phyloP scores from a whole-genome alignment of 2,888 invertebrate genomes.

The Elysia crispata region DNA sequence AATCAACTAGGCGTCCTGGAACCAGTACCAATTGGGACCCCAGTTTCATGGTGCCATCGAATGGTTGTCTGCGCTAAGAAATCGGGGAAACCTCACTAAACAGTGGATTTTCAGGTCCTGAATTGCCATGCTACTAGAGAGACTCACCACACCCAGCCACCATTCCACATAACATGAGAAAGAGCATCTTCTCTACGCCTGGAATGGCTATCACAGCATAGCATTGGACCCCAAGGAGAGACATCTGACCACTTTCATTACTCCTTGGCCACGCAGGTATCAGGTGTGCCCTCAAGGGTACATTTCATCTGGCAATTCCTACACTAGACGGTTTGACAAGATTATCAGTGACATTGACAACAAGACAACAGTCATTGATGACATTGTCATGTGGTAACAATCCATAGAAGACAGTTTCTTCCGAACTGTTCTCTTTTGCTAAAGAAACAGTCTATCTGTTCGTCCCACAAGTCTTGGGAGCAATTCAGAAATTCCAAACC shows the following conservation, averaged over 20 bases:
- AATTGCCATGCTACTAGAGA: conserved; percentile 16
- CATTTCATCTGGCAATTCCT: conserved; percentile 54
- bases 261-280: conserved; percentile 56
- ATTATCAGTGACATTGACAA: conserved; percentile 59
- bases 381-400: conserved; percentile 52
- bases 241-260: conserved; percentile 52
- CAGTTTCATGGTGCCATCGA: conserved; percentile 53
- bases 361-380: conserved; percentile 50
- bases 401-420: conserved; percentile 54
- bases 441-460: conserved; percentile 52
- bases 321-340: conserved; percentile 58
- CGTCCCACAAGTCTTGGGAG: conserved; percentile 50
- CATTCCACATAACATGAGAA: no score
- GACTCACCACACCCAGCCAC: conserved; percentile 36
- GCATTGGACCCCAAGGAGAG: conserved; percentile 15
- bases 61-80: conserved; percentile 53
- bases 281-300: conserved; percentile 43
- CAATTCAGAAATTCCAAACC: conserved; percentile 56
- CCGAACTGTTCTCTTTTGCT: conserved; percentile 54
- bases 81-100: no score
- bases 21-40: conserved; percentile 27
- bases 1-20: no score
- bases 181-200: no score
- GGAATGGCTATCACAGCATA: conserved; percentile 27
- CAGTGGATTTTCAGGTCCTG: conserved; percentile 54